Evolutionary conservation across 2,113 vertebrate genomes (phyloP), one percentile per base, ranked within the genome.

Genomic region (Serilophus lunatus): DNA sequence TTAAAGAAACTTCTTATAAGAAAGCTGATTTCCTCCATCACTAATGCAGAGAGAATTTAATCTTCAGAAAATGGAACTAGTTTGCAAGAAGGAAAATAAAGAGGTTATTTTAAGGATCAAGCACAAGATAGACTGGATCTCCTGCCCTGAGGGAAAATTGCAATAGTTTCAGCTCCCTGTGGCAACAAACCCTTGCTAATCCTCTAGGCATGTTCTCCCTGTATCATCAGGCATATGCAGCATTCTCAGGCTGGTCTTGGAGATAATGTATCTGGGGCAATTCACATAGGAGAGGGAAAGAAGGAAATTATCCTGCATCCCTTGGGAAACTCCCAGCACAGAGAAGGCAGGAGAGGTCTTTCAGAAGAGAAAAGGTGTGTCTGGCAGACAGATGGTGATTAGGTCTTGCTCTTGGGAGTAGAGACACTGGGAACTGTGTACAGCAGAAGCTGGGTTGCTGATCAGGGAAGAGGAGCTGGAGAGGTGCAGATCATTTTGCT

Each of bases 41-140:
- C 88, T 91, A 96, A 87, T 7, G 26, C 4, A 28, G 50, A 70
- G 59, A 65, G 53, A 72, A 66, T 85, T 95, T 95, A 91, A 92
- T 72, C 89, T 93, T 91, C 64, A 82, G 81, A 76, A 90, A 92
- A 88, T 74, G 35, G 82, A 88, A 53, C 61, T 63, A 60, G 49
- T 71, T 75, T 92, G 56, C 77, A 79, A 56, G 91, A 31, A 84
- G 74, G 51, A 35, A 82, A 85, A 86, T 76, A 77, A 9, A 80
- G 89, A 87, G 47, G 20, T 66, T 90, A 50, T 76, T 94, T 87
- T 93, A 85, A 91, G 78, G 84, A 69, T 94, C 86, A 92, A 92
- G 82, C 84, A 92, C 87, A 90, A 84, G 87, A 54, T 45, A 82
- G 66, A 45, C 53, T 72, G 70, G 77, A 85, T 89, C 81, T 68